Base-by-base conservation (phyloP, 1,140 invertebrate genomes). In the Holotrichia oblita region DNA sequence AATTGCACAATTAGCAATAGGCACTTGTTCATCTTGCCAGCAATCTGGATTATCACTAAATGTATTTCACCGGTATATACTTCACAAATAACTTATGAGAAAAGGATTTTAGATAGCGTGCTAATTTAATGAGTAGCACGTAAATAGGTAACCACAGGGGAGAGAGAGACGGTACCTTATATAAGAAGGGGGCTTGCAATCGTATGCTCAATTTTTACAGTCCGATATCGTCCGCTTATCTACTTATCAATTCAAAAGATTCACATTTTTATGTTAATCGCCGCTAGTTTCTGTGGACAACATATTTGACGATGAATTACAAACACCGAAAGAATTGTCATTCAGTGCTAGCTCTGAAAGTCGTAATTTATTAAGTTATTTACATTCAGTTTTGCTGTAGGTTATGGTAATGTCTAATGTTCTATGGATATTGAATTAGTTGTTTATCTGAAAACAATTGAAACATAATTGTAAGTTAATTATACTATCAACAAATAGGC, bases 241-340 rank as follows among this genome's bases (percentile, higher is more conserved):
- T 69, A 69, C 22, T 69, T 69, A 69, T 69, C 61, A 22, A 69
- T 69, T 69, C 61, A 22, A 55, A 55, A 55, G 48, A 55, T 55
- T 17, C 48, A 69, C 61, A 69, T 69, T 69, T 69, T 69, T 69
- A 69, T 69, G 61, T 69, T 69, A 69, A 69, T 69, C 61, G 61
- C 8, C 14, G 17, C 22, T 69, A 22, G 61, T 69, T 22, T 69
- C 8, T 61, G 12, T 17, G n/a, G 48, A 55, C 48, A 10, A 22
- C 20, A 61, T 61, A 61, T 69, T 22, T 20, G 0, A 3, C 61
- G 27, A 27, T 27, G 61, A 69, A 69, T 69, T 27, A 27, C 22
- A 69, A 27, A 69, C 7, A 27, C 61, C 17, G 22, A 17, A 69
- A 22, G 22, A 34, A 27, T 34, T 69, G 22, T 69, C 27, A 69